Percentiles rank a stretch among this genome's conserved stretches.
Evolutionary conservation across 2,113 vertebrate species (phyloP).

Genomic region (Hemibagrus wyckioides): DNA sequence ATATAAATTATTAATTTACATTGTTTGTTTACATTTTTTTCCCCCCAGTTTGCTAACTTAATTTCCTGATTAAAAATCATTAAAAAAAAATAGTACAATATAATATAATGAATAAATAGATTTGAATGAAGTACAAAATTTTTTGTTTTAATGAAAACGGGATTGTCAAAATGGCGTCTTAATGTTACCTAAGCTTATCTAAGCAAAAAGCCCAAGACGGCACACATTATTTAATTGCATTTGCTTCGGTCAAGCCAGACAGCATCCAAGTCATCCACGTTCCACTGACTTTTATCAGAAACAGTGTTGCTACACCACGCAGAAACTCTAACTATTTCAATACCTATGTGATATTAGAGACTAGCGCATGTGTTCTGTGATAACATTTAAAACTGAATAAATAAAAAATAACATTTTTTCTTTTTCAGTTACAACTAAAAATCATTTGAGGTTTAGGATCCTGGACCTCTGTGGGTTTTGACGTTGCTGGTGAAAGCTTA

Average conservation of each 20-base stretch:
- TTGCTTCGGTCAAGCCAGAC: background rate
- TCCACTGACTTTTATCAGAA: background rate
- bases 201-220: background rate
- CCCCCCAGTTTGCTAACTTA: background rate
- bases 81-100: background rate
- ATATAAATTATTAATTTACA: background rate
- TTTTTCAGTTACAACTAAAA: background rate
- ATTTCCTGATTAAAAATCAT: background rate
- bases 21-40: background rate
- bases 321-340: background rate
- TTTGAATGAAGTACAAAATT: background rate
- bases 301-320: background rate
- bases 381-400: background rate
- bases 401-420: background rate
- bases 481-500: background rate
- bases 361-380: background rate
- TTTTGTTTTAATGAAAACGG: background rate
- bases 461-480: background rate
- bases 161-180: background rate
- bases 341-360: background rate
- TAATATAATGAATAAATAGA: background rate
- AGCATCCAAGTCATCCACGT: background rate
- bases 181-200: background rate
- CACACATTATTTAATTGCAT: background rate
- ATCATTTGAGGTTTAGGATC: background rate